Percentiles rank a stretch among this genome's conserved stretches.
Conservation (phyloP, 2,113 vertebrate species). For the Trematomus loennbergii region DNA sequence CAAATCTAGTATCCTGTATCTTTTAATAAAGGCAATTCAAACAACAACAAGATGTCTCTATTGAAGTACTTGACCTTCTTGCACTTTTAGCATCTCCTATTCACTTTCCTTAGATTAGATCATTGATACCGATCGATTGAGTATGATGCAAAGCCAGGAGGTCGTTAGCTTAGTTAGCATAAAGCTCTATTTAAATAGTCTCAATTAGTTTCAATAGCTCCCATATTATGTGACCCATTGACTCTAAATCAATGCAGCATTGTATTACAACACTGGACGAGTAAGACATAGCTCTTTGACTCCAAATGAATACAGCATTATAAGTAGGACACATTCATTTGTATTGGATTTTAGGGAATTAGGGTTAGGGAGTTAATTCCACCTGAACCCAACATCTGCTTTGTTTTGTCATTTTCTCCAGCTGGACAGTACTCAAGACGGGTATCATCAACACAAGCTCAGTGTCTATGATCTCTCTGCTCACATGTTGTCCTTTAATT, state of each 20-base stretch:
- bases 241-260: too few species aligned
- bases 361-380: too few species aligned
- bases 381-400: background rate
- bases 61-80: background rate
- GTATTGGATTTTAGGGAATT: too few species aligned
- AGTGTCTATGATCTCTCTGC: background rate
- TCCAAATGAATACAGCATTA: too few species aligned
- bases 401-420: background rate
- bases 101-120: background rate
- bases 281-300: too few species aligned
- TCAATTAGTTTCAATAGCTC: too few species aligned
- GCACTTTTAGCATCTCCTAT: background rate
- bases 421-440: background rate
- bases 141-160: background rate
- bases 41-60: slow-evolving; percentile 6
- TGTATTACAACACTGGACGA: too few species aligned
- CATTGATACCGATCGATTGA: background rate
- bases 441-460: slow-evolving; percentile 7
- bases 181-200: too few species aligned
- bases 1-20: slow-evolving; percentile 76
- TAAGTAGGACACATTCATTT: too few species aligned
- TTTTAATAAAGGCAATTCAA: slow-evolving; percentile 84
- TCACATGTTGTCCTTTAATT: background rate
- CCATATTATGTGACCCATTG: too few species aligned
- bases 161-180: too few species aligned